These are phyloP conservation scores for Eretmocerus hayati DNA, from an alignment of 2,888 invertebrate genomes.

Conservation along the genomic window DNA sequence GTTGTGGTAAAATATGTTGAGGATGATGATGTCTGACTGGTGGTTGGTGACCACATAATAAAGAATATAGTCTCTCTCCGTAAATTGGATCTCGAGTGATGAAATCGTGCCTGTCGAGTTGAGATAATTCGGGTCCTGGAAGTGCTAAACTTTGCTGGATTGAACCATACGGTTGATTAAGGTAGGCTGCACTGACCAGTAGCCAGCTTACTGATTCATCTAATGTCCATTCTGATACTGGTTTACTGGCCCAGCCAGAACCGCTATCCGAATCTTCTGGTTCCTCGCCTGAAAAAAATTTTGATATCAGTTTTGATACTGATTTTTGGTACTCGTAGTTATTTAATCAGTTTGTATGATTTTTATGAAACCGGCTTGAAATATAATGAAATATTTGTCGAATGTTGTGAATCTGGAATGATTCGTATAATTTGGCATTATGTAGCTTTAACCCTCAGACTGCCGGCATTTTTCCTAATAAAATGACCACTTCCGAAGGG, in stretches of 20 bases:
- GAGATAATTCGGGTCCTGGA: constrained; percentile 35
- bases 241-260: constrained; percentile 52
- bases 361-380: no score
- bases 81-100: constrained; percentile 36
- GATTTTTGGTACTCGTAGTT: no score
- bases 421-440: no score
- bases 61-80: constrained; percentile 37
- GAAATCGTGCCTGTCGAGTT: constrained; percentile 35
- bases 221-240: constrained; percentile 52
- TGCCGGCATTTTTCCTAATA: no score
- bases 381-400: no score
- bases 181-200: constrained; percentile 36
- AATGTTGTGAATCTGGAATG: no score
- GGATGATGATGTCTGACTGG: constrained; percentile 1
- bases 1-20: no score
- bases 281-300: constrained; percentile 37
- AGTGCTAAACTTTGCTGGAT: constrained; percentile 38
- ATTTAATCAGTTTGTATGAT: no score
- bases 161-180: constrained; percentile 34
- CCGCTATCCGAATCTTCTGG: constrained; percentile 33
- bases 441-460: no score
- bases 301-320: no score
- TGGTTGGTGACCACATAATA: constrained; percentile 33
- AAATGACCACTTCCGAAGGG: no score
- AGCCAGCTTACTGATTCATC: constrained; percentile 55